Base-by-base conservation (phyloP, 2,888 invertebrate genomes). In the Odiellus spinosus region DNA sequence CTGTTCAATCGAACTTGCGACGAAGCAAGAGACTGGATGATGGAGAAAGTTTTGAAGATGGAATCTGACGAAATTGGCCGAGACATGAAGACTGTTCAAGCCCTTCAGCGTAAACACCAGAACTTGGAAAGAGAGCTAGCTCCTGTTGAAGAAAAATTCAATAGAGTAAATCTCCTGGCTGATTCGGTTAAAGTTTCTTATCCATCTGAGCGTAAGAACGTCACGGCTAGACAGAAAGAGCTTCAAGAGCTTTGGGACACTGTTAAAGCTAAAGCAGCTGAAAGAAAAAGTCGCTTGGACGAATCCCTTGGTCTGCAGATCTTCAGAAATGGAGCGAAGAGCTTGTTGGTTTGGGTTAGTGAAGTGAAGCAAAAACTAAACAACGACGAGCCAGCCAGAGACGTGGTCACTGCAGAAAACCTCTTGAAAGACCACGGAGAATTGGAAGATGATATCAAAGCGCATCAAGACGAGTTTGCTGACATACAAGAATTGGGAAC, bases 1-100 rank as follows among this genome's bases (percentile, higher is more conserved):
- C 71, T 95, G 8, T 98, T 95, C 71, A 80, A 88, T 61, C 81
- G 91, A 46, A 87, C 88, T 0, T 96, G 95, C 66, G 91, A 90
- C 62, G 96, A 96, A 64, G 87, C 93, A 0, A 77, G 82, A 55
- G 91, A 91, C 62, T 96, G 96, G 95, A 95, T 98, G 83, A 73
- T 78, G 46, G 95, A 95, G 68, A 96, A 96, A 68, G 85, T 87
- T 72, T 78, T 80, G 51, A 87, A 90, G 63, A 66, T 93, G 48
- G 87, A 86, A 40, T 62, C 63, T 42, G 64, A 66, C 50, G 71
- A 70, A 45, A 56, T 67, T 20, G 87, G 85, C 0, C 78, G 82
- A 3, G 93, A 93, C 68, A 71, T 93, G 38, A 80, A 87, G 59
- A 88, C 90, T 0, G 90, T 91, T 0, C 80, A 85, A 59, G 88